Base-by-base conservation (phyloP, 2,888 invertebrate species). In the Monoplex corrugatus region DNA sequence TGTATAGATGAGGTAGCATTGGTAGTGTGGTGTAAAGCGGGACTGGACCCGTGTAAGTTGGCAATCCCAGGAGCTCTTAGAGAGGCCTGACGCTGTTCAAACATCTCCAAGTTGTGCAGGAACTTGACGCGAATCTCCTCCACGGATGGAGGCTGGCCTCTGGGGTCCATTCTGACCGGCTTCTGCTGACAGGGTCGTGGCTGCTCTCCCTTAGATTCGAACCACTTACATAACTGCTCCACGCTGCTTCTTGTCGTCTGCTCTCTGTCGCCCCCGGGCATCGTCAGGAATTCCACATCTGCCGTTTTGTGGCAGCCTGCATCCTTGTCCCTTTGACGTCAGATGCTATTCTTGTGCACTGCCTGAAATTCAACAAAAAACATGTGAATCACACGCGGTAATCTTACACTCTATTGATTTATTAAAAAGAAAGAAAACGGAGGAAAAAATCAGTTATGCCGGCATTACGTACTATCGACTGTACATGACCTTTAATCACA, bases 21-120 rank as follows among this genome's bases (percentile, higher is more conserved):
- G 72, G n/a, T 32, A 32, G 32, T 3, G 3, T 45, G 40, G 82
- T 83, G 82, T 28, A 50, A 38, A 10, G 84, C 23, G 45, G 38
- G 84, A 43, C 57, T 57, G 50, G 84, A 84, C 0, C 57, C 84
- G 32, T 57, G 44, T 2, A 32, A 32, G 45, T 13, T 10, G 43
- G 28, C 43, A 13, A 13, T 38, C 40, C 44, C 45, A 45, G 45
- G 10, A 10, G 32, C 57, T 8, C n/a, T 13, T 57, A 43, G n/a
- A n/a, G 45, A 32, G 16, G 10, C 2, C 84, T 84, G 84, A 13
- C 35, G 38, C 84, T 84, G 84, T 8, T 84, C 84, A 38, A 84
- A 84, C 38, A 84, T 45, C 84, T 28, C 6, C 50, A 84, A 57
- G 84, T 84, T 84, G 57, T 84, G 50, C 57, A 84, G 84, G 35